Conservation (phyloP, 2,888 invertebrate species). For the Cataglyphis cursor region DNA sequence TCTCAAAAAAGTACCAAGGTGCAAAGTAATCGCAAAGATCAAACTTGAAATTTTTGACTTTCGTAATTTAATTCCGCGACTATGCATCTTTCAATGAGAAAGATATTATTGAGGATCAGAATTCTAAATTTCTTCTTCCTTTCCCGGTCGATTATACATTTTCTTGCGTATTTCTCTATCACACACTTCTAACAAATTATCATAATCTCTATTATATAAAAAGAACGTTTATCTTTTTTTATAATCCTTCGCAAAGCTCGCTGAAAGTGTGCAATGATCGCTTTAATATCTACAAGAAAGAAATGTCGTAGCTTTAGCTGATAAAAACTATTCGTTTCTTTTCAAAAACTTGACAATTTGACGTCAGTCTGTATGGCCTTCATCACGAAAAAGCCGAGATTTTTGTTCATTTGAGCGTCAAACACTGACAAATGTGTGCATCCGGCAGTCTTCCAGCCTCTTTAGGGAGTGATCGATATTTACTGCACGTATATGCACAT, state of each 20-base stretch:
- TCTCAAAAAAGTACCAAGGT: conserved; percentile 55
- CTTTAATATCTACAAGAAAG: conserved; percentile 12
- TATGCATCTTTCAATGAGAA: conserved; percentile 9
- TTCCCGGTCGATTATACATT: neutral
- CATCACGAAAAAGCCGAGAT: neutral
- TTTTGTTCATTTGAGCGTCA: conserved; percentile 28
- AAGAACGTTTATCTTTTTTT: neutral
- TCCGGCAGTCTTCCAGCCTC: conserved; percentile 69
- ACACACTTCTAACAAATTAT: neutral
- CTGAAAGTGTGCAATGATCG: neutral
- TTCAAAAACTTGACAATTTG: neutral
- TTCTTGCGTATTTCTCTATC: neutral
- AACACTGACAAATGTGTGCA: conserved; percentile 39
- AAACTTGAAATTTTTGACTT: conserved; percentile 50
- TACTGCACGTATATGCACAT: conserved; percentile 71
- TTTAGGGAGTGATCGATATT: conserved; percentile 79
- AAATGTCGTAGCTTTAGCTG: neutral
- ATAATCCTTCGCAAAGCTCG: neutral
- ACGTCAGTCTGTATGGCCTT: neutral
- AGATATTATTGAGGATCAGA: neutral
- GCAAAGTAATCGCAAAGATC: conserved; percentile 45
- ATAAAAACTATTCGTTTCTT: neutral
- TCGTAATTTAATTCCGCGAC: conserved; percentile 51
- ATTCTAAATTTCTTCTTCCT: neutral
- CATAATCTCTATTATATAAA: neutral